These are phyloP conservation scores for Leguminivora glycinivorella DNA, from an alignment of 1,140 invertebrate genomes.

Conservation along the genomic window DNA sequence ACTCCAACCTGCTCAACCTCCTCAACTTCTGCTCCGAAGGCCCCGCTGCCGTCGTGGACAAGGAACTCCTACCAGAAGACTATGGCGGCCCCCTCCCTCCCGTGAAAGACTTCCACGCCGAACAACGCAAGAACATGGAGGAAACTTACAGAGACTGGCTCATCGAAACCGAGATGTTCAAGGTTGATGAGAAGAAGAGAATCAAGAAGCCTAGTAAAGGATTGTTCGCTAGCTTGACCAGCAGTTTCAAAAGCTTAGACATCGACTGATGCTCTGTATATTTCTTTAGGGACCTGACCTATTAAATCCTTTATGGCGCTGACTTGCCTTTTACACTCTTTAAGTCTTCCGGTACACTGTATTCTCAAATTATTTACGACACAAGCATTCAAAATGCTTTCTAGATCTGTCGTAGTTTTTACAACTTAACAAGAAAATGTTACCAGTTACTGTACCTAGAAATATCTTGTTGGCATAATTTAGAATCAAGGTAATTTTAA, in stretches of 20 bases:
- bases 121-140: conserved; percentile 74
- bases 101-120: conserved; percentile 71
- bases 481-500: too few species aligned
- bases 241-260: conserved; percentile 71
- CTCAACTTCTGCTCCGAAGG: conserved; percentile 78
- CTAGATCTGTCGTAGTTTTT: neutral
- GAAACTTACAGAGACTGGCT: conserved; percentile 75
- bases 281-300: conserved; percentile 42
- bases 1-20: conserved; percentile 79
- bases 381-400: neutral
- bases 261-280: conserved; percentile 59
- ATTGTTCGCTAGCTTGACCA: conserved; percentile 72
- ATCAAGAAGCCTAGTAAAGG: conserved; percentile 75
- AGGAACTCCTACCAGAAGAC: conserved; percentile 73
- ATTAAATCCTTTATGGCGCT: neutral
- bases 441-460: too few species aligned
- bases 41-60: conserved; percentile 68
- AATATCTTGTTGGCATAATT: too few species aligned
- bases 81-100: conserved; percentile 72
- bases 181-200: conserved; percentile 75
- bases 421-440: too few species aligned
- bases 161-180: conserved; percentile 72
- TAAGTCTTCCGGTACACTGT: neutral
- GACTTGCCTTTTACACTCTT: neutral
- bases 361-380: neutral